phyloP scores from a whole-genome alignment of 2,113 vertebrate genomes.

The Alces alces region DNA sequence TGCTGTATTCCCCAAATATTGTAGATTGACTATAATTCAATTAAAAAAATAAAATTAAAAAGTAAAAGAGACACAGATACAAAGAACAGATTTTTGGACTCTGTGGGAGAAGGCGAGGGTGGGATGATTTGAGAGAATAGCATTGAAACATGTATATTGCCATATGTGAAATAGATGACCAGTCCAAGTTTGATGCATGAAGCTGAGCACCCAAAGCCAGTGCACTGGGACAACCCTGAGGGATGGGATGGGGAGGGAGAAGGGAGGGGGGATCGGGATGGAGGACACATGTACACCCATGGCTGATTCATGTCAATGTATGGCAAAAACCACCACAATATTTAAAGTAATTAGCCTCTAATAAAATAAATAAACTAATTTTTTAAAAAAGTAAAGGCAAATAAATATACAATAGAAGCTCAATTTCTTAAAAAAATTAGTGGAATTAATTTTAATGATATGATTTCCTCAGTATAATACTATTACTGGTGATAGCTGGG shows the following conservation, averaged over 20 bases:
- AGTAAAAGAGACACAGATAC: neutral
- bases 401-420: neutral
- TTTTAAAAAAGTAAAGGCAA: neutral
- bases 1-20: neutral
- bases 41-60: neutral
- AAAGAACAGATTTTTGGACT: neutral
- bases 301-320: neutral
- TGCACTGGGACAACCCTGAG: neutral
- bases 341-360: neutral
- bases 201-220: neutral
- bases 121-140: neutral
- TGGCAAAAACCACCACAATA: neutral
- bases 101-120: neutral
- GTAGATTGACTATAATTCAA: neutral
- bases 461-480: neutral
- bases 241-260: neutral
- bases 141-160: neutral
- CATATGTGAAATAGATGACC: neutral
- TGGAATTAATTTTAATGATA: neutral
- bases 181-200: neutral
- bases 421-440: neutral
- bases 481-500: neutral
- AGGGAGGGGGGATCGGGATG: accelerated
- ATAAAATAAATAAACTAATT: neutral
- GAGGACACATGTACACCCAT: neutral